These are phyloP conservation scores for Ailuropoda melanoleuca DNA, from an alignment of 2,113 vertebrate genomes.

Conservation along the genomic window DNA sequence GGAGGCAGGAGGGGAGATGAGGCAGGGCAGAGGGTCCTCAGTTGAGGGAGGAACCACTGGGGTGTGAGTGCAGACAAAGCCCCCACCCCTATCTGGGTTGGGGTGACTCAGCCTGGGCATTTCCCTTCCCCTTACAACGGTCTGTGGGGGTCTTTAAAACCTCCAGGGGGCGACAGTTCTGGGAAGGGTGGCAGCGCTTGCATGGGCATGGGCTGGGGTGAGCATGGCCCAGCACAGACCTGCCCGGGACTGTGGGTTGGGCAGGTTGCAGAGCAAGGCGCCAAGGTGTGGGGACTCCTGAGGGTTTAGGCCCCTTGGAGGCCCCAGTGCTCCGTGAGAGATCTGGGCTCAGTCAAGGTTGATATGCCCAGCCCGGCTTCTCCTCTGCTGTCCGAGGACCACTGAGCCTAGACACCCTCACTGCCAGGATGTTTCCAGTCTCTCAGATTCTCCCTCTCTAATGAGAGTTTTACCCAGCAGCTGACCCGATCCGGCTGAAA, in stretches of 20 bases:
- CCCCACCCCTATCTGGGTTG: neutral
- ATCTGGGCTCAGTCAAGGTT: neutral
- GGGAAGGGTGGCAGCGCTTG: neutral
- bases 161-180: neutral
- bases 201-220: neutral
- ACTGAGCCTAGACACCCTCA: neutral
- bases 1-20: neutral
- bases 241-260: neutral
- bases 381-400: neutral
- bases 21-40: neutral
- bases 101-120: neutral
- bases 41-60: neutral
- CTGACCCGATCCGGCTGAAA: neutral
- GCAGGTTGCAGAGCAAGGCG: neutral
- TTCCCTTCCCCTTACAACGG: neutral
- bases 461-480: neutral
- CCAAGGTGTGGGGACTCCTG: neutral
- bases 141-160: neutral
- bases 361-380: neutral
- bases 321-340: neutral
- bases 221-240: neutral
- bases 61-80: neutral
- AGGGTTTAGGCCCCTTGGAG: neutral
- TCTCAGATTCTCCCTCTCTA: neutral
- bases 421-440: neutral